Evolutionary conservation across 2,113 vertebrate species (phyloP), one percentile per base, ranked within the genome.

Genomic region (Camelus dromedarius): DNA sequence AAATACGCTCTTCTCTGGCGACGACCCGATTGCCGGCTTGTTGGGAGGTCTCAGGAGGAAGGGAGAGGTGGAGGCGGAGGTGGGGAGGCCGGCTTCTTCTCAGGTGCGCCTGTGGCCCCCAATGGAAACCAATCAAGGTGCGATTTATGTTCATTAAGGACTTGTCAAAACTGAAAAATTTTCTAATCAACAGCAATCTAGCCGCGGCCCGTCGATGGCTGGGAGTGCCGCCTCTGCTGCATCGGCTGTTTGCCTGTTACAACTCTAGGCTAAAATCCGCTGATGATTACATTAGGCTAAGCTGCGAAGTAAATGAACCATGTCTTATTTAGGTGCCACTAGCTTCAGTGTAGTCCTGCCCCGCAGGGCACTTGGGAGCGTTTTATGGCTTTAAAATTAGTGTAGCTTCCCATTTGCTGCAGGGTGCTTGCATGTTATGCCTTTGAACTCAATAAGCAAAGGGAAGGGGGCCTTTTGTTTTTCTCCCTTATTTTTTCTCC

Each of bases 121-220:
- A 97, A 97, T 89, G 83, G 97, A 98, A 99, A 98, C 98, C 98
- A 98, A 98, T 99, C 99, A 98, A 98, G 98, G 98, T 98, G 98
- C 98, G 98, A 99, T 98, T 99, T 99, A 98, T 99, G 98, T 99
- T 98, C 98, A 99, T 99, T 99, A 99, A 98, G 98, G 94, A 97
- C 99, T 99, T 99, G 99, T 99, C 99, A 99, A 99, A 99, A 98
- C 98, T 99, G 99, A 99, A 99, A 99, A 99, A 99, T 99, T 98
- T 98, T 99, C 98, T 99, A 99, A 99, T 99, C 99, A 99, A 98
- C 98, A 97, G 98, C 98, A 98, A 97, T 98, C 98, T 98, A 97
- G 97, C 98, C 1, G 96, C 96, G 16, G 98, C 98, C 98, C 98
- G 96, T 97, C 98, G 80, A 98, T 99, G 98, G 98, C 99, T 99